phyloP scores from a whole-genome alignment of 2,113 vertebrate species.

The Oenanthe oenanthe region DNA sequence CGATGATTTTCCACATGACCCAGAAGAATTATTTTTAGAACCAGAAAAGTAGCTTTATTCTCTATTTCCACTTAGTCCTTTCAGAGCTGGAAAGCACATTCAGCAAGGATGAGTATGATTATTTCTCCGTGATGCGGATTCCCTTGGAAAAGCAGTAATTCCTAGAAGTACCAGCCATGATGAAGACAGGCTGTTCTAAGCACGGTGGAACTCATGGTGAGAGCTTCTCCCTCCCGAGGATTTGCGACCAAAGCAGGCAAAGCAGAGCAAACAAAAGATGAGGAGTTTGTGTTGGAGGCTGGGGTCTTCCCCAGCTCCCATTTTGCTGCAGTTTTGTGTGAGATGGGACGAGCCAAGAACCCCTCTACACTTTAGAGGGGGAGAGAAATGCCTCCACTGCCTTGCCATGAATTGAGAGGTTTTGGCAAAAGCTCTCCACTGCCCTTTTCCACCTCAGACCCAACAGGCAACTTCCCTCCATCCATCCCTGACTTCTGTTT shows the following conservation, averaged over 20 bases:
- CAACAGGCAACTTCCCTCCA: not conserved
- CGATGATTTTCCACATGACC: conserved; percentile 56
- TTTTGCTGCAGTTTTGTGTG: not conserved
- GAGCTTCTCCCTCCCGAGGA: not conserved
- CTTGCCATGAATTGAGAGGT: not conserved
- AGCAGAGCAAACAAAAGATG: not conserved
- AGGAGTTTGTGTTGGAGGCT: not conserved
- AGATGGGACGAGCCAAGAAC: not conserved
- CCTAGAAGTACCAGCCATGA: conserved; percentile 51
- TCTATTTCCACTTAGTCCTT: conserved; percentile 36
- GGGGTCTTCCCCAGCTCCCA: not conserved
- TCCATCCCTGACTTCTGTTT: not conserved
- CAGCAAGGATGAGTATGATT: conserved; percentile 28
- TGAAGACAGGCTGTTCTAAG: conserved; percentile 43
- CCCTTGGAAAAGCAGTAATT: conserved; percentile 36
- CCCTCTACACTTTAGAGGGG: not conserved
- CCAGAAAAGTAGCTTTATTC: conserved; percentile 29
- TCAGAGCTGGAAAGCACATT: conserved; percentile 2
- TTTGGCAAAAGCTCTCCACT: not conserved
- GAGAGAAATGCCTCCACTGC: not conserved
- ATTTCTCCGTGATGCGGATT: not conserved
- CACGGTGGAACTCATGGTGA: not conserved
- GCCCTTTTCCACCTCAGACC: not conserved
- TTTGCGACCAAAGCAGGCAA: not conserved
- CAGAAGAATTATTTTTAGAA: conserved; percentile 61